Conservation (phyloP, 2,888 invertebrate species). For the Ochlodes sylvanus region DNA sequence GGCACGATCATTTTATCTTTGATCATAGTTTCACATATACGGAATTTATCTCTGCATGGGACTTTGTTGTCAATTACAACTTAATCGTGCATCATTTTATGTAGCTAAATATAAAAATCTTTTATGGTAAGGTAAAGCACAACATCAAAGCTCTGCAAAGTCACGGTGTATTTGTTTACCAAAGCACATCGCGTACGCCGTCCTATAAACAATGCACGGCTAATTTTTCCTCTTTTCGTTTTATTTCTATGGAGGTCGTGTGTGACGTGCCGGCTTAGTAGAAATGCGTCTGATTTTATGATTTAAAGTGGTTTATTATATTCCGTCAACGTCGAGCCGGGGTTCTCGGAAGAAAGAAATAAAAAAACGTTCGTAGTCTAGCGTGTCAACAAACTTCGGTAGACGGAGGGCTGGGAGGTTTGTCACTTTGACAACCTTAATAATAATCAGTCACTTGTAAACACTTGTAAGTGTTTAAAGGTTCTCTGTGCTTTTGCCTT, state of each 20-base stretch:
- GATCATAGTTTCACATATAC: too few relatives aligned
- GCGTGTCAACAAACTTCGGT: slow-evolving; percentile 60
- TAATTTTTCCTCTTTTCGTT: slow-evolving; percentile 58
- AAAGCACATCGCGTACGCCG: background rate
- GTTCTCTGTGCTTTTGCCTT: too few relatives aligned
- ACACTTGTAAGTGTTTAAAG: slow-evolving; percentile 1
- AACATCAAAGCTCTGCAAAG: background rate
- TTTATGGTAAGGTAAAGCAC: too few relatives aligned
- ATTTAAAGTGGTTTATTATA: slow-evolving; percentile 64
- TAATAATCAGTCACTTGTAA: slow-evolving; percentile 11
- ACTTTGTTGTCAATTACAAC: background rate
- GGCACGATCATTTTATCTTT: too few relatives aligned
- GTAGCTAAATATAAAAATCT: background rate
- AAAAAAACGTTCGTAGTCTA: slow-evolving; percentile 50
- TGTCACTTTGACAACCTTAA: slow-evolving; percentile 15
- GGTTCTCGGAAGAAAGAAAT: slow-evolving; percentile 52
- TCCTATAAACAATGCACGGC: slow-evolving; percentile 43
- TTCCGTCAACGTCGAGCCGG: slow-evolving; percentile 57
- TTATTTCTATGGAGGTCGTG: slow-evolving; percentile 58
- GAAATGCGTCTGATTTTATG: slow-evolving; percentile 70
- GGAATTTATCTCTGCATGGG: too few relatives aligned
- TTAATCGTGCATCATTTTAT: too few relatives aligned
- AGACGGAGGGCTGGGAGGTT: slow-evolving; percentile 43
- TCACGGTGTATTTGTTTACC: background rate
- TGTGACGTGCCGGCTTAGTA: slow-evolving; percentile 54